Percentiles rank a stretch among this genome's conserved stretches.
phyloP scores from a whole-genome alignment of 2,113 vertebrate genomes.

The Rafetus swinhoei region DNA sequence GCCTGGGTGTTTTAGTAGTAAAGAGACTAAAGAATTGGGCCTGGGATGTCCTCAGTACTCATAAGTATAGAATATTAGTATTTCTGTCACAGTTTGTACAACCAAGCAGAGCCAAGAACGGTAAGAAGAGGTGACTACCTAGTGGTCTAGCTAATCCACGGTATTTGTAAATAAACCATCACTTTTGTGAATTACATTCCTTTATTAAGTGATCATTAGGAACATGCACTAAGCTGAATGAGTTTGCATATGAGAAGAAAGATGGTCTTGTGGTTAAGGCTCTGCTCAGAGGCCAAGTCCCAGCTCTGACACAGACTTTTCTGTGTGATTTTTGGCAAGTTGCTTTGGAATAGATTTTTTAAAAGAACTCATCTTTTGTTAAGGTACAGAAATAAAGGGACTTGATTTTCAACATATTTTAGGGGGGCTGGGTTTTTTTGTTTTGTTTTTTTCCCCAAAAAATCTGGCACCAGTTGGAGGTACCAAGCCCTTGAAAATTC shows the following conservation, averaged over 20 bases:
- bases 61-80: neutral
- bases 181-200: neutral
- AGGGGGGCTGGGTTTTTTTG: neutral
- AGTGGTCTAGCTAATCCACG: neutral
- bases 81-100: neutral
- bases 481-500: slow-evolving; percentile 43
- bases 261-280: neutral
- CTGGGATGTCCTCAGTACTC: neutral
- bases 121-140: neutral
- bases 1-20: neutral
- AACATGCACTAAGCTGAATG: neutral
- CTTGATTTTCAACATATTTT: slow-evolving; percentile 23
- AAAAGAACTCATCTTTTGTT: slow-evolving; percentile 3
- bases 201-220: neutral
- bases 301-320: neutral
- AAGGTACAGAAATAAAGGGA: neutral
- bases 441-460: neutral
- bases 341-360: slow-evolving; percentile 24
- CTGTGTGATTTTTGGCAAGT: neutral
- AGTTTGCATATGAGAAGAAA: neutral
- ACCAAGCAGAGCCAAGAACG: neutral
- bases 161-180: neutral
- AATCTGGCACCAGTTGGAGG: slow-evolving; percentile 3
- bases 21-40: neutral
- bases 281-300: neutral